These are phyloP conservation scores for Calephelis virginiensis DNA, from an alignment of 1,140 invertebrate genomes.

Conservation along the genomic window DNA sequence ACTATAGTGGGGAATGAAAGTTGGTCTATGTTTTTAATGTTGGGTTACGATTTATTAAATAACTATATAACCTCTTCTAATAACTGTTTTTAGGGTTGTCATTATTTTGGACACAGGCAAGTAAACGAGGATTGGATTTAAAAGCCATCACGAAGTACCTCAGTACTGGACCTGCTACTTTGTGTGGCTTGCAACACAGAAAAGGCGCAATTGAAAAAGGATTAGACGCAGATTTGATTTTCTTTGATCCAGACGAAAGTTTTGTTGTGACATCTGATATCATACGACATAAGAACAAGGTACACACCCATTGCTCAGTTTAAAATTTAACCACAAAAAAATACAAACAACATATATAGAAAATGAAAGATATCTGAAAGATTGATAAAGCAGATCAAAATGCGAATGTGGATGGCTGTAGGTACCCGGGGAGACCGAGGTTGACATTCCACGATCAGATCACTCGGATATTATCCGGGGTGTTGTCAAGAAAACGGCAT, in stretches of 20 bases:
- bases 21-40: no score
- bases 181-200: slow-evolving; percentile 79
- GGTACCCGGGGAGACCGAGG: no score
- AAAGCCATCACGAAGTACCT: slow-evolving; percentile 80
- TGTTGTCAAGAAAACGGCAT: no score
- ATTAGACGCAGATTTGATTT: slow-evolving; percentile 86
- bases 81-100: slow-evolving; percentile 77
- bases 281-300: slow-evolving; percentile 82
- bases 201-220: slow-evolving; percentile 82
- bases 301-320: slow-evolving; percentile 33
- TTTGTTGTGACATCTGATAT: slow-evolving; percentile 76
- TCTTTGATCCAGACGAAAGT: slow-evolving; percentile 83
- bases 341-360: no score
- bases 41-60: no score
- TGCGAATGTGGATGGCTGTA: no score
- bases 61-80: no score
- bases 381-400: no score
- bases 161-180: slow-evolving; percentile 79
- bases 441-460: no score
- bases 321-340: not conserved
- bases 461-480: no score
- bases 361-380: no score
- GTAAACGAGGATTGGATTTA: slow-evolving; percentile 74
- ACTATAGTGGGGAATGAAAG: no score
- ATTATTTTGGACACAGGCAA: slow-evolving; percentile 82